Conservation (phyloP, 1,140 invertebrate genomes). For the Archivesica marissinica region DNA sequence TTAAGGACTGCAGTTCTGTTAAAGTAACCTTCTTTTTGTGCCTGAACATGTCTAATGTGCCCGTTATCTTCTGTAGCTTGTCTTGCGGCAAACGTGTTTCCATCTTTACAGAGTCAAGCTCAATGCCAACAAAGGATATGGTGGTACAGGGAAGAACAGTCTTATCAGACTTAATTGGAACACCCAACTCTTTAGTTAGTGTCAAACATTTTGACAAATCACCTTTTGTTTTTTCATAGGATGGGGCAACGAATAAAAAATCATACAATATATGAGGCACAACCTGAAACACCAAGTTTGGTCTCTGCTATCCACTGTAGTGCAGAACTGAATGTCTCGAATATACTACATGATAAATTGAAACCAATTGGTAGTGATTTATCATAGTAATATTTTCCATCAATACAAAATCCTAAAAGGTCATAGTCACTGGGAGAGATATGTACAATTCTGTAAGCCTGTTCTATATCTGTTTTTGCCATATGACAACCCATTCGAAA, state of each 20-base stretch:
- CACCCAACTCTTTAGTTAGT: not conserved
- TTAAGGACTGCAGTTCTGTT: slow-evolving; percentile 37
- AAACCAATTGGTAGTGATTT: slow-evolving; percentile 56
- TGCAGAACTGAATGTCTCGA: slow-evolving; percentile 61
- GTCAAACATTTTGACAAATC: not conserved
- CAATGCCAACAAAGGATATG: slow-evolving; percentile 42
- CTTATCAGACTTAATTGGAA: slow-evolving; percentile 47
- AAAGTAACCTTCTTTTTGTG: not conserved
- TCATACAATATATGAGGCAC: slow-evolving; percentile 60
- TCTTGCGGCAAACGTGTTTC: not conserved
- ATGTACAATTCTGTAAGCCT: slow-evolving; percentile 54
- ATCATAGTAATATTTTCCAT: slow-evolving; percentile 55
- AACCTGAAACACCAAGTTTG: no score
- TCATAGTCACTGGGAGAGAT: slow-evolving; percentile 57
- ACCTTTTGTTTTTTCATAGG: not conserved
- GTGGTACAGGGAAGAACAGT: slow-evolving; percentile 3
- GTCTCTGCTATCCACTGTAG: no score
- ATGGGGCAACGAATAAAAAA: slow-evolving; percentile 41
- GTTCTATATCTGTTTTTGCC: slow-evolving; percentile 58
- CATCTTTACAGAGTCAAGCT: not conserved
- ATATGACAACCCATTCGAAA: slow-evolving; percentile 22
- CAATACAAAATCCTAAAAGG: slow-evolving; percentile 56
- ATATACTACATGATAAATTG: slow-evolving; percentile 47
- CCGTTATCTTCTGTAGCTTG: not conserved
- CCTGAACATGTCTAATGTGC: not conserved